Conservation (phyloP, 2,113 vertebrate genomes). For the Trogon melanurus region DNA sequence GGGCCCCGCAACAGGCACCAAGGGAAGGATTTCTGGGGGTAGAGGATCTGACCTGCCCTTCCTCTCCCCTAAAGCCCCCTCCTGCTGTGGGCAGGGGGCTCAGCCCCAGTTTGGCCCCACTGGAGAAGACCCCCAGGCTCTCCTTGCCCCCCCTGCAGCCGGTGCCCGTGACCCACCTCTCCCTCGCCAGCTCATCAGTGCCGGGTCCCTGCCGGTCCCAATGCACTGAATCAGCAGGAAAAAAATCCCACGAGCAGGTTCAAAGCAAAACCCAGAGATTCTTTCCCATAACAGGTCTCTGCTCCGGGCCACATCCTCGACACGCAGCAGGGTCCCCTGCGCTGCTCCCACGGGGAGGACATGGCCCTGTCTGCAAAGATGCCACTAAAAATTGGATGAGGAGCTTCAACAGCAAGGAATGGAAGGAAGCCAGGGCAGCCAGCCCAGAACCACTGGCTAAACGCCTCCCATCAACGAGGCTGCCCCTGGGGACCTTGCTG, state of each 20-base stretch:
- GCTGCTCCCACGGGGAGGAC: rapidly evolving
- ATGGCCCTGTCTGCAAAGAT: rapidly evolving
- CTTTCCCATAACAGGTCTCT: rapidly evolving
- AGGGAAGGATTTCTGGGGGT: background rate
- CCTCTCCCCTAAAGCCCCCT: background rate
- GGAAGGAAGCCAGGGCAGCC: background rate
- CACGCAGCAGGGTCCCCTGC: rapidly evolving
- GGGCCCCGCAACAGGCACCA: background rate
- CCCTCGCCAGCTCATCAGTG: background rate
- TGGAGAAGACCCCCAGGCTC: background rate
- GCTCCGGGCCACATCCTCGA: rapidly evolving
- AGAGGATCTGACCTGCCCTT: background rate
- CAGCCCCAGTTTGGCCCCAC: background rate
- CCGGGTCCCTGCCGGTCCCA: background rate
- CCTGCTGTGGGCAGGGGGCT: background rate
- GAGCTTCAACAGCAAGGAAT: background rate
- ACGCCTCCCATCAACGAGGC: background rate
- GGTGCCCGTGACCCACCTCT: background rate
- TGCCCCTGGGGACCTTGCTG: background rate
- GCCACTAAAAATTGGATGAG: rapidly evolving
- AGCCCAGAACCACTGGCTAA: background rate
- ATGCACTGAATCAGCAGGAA: background rate
- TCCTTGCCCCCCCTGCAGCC: background rate
- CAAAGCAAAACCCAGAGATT: background rate
- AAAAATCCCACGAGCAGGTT: rapidly evolving